A percentile compares a stretch with the other conserved stretches of the same genome.
These are phyloP conservation scores for Anoplophora glabripennis DNA, from an alignment of 1,140 invertebrate species.

Conservation along the genomic window DNA sequence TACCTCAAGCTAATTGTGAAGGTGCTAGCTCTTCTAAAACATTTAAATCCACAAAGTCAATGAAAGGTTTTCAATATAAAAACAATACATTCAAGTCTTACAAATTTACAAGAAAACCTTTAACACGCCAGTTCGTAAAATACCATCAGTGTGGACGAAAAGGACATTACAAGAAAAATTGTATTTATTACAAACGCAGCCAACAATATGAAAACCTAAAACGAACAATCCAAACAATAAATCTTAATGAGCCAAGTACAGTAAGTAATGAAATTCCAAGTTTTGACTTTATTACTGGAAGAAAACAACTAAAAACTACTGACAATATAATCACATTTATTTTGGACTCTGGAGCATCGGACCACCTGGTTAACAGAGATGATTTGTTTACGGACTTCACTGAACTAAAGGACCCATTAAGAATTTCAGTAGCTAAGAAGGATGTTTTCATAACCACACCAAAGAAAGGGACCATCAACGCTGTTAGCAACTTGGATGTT, in stretches of 20 bases:
- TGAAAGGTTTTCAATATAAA: background rate
- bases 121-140: constrained; percentile 2
- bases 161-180: constrained; percentile 11
- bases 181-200: constrained; percentile 14
- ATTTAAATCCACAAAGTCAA: background rate
- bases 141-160: constrained; percentile 19
- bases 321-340: constrained; percentile 1
- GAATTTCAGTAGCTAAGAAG: constrained; percentile 19
- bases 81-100: too few species aligned
- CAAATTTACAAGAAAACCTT: background rate
- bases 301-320: background rate
- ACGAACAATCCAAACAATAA: background rate
- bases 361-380: constrained; percentile 16
- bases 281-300: constrained; percentile 9
- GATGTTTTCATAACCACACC: background rate
- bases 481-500: constrained; percentile 18
- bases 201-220: constrained; percentile 1
- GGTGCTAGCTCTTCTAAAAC: background rate
- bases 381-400: constrained; percentile 6
- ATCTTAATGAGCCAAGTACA: background rate
- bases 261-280: background rate
- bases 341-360: constrained; percentile 22
- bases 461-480: constrained; percentile 12
- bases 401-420: constrained; percentile 7
- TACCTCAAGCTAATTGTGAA: background rate